Percentiles rank a stretch among this genome's conserved stretches.
Conservation (phyloP, 2,888 invertebrate genomes). For the Peribatodes rhomboidaria region DNA sequence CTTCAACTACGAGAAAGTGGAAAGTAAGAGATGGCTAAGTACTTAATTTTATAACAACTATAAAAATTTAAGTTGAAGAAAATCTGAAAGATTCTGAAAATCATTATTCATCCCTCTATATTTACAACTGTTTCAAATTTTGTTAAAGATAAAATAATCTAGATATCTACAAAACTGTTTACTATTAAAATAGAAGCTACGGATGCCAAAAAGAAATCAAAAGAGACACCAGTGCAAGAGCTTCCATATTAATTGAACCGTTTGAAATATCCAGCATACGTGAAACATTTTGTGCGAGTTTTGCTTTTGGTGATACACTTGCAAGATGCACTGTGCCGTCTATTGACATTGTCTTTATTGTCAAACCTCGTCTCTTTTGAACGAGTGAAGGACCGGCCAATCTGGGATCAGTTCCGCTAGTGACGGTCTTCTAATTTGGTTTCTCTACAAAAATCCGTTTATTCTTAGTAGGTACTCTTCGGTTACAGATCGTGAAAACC, state of each 20-base stretch:
- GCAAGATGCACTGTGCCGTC: slow-evolving; percentile 81
- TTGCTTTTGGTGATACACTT: slow-evolving; percentile 75
- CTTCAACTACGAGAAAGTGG: slow-evolving; percentile 33
- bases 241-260: slow-evolving; percentile 58
- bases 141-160: slow-evolving; percentile 13
- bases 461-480: slow-evolving; percentile 63
- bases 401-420: slow-evolving; percentile 98
- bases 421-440: slow-evolving; percentile 92
- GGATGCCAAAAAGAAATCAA: slow-evolving; percentile 35
- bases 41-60: slow-evolving; percentile 17
- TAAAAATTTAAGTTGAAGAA: slow-evolving; percentile 13
- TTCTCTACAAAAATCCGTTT: slow-evolving; percentile 81
- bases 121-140: slow-evolving; percentile 18
- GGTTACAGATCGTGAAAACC: slow-evolving; percentile 9
- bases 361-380: slow-evolving; percentile 95
- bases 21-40: slow-evolving; percentile 39
- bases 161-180: slow-evolving; percentile 35
- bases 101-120: slow-evolving; percentile 4
- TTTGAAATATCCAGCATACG: slow-evolving; percentile 60
- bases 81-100: slow-evolving; percentile 17
- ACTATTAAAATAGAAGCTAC: slow-evolving; percentile 31
- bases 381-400: slow-evolving; percentile 96
- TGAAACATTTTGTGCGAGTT: slow-evolving; percentile 71
- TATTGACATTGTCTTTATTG: slow-evolving; percentile 70
- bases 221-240: slow-evolving; percentile 53